A percentile compares a stretch with the other conserved stretches of the same genome.
phyloP scores from a whole-genome alignment of 2,113 vertebrate species.

The Nothocercus julius region DNA sequence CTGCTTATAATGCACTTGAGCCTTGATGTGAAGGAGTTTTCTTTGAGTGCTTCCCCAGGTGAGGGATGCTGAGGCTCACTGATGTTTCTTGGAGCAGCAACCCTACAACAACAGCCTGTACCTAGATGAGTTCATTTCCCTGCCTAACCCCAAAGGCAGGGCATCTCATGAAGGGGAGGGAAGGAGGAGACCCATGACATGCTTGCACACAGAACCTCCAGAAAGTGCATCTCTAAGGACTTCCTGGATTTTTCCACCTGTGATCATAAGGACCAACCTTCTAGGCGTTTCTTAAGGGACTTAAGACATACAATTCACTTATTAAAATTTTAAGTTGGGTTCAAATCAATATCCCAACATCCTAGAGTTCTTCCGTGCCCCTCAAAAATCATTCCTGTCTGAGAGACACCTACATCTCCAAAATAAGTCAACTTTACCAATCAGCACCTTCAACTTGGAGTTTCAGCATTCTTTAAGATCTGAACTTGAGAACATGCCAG shows the following conservation, averaged over 20 bases:
- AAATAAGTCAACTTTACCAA: neutral
- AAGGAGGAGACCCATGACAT: too few relatives aligned
- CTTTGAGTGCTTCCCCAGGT: neutral
- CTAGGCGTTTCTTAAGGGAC: neutral
- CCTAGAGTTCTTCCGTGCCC: neutral
- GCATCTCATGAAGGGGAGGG: too few relatives aligned
- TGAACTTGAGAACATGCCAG: neutral
- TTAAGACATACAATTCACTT: neutral
- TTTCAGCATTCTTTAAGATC: neutral
- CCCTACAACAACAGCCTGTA: neutral
- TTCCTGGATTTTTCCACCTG: neutral
- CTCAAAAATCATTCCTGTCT: neutral
- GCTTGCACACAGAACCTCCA: neutral
- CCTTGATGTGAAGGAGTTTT: neutral
- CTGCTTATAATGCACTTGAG: neutral
- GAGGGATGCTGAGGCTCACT: neutral
- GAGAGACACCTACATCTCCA: neutral
- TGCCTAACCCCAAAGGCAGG: rapidly evolving
- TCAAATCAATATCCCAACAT: neutral
- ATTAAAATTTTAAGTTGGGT: neutral
- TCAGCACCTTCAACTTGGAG: neutral
- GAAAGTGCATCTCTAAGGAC: neutral
- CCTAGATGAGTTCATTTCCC: neutral
- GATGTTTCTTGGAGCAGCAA: neutral
- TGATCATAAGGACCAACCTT: neutral